phyloP scores from a whole-genome alignment of 1,140 invertebrate species.

The Ephestia elutella region DNA sequence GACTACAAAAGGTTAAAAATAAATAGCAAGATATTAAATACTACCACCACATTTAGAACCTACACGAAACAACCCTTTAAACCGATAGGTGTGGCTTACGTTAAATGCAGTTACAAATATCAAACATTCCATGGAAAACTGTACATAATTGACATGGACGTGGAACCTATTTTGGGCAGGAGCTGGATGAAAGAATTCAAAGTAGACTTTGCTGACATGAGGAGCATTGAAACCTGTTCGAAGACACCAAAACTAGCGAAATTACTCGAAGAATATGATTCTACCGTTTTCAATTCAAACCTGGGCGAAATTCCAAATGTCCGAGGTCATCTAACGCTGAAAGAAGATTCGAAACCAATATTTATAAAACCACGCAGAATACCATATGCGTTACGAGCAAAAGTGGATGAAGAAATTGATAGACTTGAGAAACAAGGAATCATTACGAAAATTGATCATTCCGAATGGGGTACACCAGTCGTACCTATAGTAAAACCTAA shows the following conservation, averaged over 20 bases:
- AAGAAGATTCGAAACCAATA: constrained; percentile 18
- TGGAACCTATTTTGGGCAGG: too few relatives aligned
- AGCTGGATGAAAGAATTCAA: constrained; percentile 14
- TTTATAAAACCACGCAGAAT: constrained; percentile 23
- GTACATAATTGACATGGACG: too few relatives aligned
- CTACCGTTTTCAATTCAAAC: constrained; percentile 4
- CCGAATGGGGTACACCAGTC: constrained; percentile 22
- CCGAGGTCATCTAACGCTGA: constrained; percentile 8
- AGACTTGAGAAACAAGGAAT: constrained; percentile 10
- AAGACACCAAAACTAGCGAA: neutral
- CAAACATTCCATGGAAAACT: too few relatives aligned
- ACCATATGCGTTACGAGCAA: constrained; percentile 17
- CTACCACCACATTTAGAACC: too few relatives aligned
- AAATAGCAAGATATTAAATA: too few relatives aligned
- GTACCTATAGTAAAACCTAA: constrained; percentile 17
- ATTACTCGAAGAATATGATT: constrained; percentile 4
- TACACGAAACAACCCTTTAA: too few relatives aligned
- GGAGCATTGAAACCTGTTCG: neutral
- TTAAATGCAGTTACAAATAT: too few relatives aligned
- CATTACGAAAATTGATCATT: constrained; percentile 18
- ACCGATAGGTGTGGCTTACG: too few relatives aligned
- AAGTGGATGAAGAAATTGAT: constrained; percentile 24
- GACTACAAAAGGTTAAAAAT: too few relatives aligned
- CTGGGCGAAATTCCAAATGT: constrained; percentile 15
- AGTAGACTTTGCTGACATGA: constrained; percentile 10